These are phyloP conservation scores for Peromyscus leucopus DNA, from an alignment of 2,113 vertebrate genomes.

Conservation along the genomic window DNA sequence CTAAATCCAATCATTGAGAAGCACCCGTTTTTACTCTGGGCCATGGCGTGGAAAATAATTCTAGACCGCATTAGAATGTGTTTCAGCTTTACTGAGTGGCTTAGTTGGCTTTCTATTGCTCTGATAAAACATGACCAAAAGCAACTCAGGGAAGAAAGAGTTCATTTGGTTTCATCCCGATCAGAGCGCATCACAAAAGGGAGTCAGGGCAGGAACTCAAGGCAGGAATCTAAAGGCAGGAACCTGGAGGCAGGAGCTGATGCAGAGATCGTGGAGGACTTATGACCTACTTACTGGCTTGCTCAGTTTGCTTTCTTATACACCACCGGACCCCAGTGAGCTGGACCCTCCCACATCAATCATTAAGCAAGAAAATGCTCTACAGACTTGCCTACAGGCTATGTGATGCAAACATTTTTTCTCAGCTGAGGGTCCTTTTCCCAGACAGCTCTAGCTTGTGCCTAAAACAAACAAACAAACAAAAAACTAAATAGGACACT, in stretches of 20 bases:
- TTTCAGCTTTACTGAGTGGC: not conserved
- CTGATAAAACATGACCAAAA: not conserved
- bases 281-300: not conserved
- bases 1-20: constrained; percentile 11
- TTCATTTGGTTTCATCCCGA: not conserved
- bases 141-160: not conserved
- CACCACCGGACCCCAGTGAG: not conserved
- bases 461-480: too few species aligned
- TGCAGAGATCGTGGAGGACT: not conserved
- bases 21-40: constrained; percentile 3
- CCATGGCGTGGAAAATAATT: constrained; percentile 4
- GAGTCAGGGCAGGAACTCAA: not conserved
- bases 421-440: too few species aligned
- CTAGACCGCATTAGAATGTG: not conserved
- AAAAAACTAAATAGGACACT: not conserved
- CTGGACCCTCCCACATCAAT: not conserved
- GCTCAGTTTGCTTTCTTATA: not conserved
- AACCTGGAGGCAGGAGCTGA: not conserved
- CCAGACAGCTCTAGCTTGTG: too few species aligned
- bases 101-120: not conserved
- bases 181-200: not conserved
- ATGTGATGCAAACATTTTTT: too few species aligned
- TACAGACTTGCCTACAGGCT: not conserved
- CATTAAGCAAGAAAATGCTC: not conserved
- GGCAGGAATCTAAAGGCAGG: not conserved